Percentiles rank a stretch among this genome's conserved stretches.
These are phyloP conservation scores for Agrotis exclamationis DNA, from an alignment of 2,888 invertebrate species.

Conservation along the genomic window DNA sequence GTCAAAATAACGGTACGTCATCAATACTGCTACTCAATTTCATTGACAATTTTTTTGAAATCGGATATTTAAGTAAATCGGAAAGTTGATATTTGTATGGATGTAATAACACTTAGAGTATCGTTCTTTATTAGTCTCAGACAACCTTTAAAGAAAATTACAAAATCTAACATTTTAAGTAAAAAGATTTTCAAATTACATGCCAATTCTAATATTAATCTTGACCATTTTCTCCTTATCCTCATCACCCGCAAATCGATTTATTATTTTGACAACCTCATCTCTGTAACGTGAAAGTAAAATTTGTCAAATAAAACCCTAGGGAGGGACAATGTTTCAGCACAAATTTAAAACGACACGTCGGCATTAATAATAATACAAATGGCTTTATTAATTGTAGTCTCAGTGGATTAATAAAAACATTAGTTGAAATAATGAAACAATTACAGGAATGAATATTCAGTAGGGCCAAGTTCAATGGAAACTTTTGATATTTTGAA, in stretches of 20 bases:
- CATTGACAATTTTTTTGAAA: too few relatives aligned
- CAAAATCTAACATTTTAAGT: not conserved
- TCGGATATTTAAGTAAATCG: too few relatives aligned
- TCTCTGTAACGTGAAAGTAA: conserved; percentile 49
- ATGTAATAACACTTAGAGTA: too few relatives aligned
- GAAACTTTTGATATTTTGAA: conserved; percentile 75
- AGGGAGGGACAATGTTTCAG: conserved; percentile 45
- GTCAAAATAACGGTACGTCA: too few relatives aligned
- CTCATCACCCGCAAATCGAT: conserved; percentile 48
- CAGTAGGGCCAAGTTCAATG: conserved; percentile 66
- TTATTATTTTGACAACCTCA: conserved; percentile 54
- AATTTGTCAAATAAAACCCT: conserved; percentile 46
- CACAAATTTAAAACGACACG: conserved; percentile 37
- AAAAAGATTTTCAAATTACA: conserved; percentile 9
- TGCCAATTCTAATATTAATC: conserved; percentile 24
- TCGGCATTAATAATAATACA: conserved; percentile 44
- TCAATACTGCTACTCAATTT: too few relatives aligned
- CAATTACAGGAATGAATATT: conserved; percentile 75
- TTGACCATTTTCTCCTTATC: conserved; percentile 25
- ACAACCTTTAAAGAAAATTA: not conserved
- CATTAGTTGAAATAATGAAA: conserved; percentile 69
- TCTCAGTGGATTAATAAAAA: conserved; percentile 65
- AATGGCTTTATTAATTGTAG: conserved; percentile 47
- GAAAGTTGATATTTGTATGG: not conserved
- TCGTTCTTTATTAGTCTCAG: not conserved